phyloP scores from a whole-genome alignment of 2,797 vertebrate genomes.

The Menidia menidia region DNA sequence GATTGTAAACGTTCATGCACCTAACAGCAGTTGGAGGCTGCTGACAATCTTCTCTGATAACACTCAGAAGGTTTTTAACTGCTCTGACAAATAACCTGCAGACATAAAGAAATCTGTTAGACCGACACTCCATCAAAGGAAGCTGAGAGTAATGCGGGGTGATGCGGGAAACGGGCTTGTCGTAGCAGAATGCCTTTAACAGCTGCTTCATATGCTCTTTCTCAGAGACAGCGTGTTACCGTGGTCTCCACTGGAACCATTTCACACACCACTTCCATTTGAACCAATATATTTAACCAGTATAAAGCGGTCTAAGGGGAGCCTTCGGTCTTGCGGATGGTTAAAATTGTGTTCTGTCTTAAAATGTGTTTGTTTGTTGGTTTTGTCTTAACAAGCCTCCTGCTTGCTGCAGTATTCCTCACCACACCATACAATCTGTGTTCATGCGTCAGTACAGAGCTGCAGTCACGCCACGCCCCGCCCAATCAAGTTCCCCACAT shows the following conservation, averaged over 20 bases:
- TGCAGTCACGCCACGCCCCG: neutral
- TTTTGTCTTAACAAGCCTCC: constrained; percentile 45
- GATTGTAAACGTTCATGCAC: too few relatives aligned
- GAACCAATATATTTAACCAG: constrained; percentile 18
- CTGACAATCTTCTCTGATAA: too few relatives aligned
- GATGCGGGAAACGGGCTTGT: constrained; percentile 9
- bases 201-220: constrained; percentile 40
- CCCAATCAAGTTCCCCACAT: neutral
- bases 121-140: neutral
- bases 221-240: constrained; percentile 4
- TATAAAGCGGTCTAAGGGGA: constrained; percentile 14
- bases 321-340: constrained; percentile 11
- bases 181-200: constrained; percentile 47
- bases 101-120: neutral
- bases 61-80: neutral
- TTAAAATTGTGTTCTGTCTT: constrained; percentile 53
- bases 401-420: neutral
- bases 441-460: constrained; percentile 31
- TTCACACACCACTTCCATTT: constrained; percentile 20
- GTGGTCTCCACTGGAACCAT: constrained; percentile 31
- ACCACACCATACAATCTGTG: constrained; percentile 19
- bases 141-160: neutral
- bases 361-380: constrained; percentile 48
- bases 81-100: neutral
- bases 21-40: too few relatives aligned